Evolutionary conservation across 1,140 invertebrate genomes (phyloP), one percentile per base, ranked within the genome.

Genomic region (Saxidomus purpurata): DNA sequence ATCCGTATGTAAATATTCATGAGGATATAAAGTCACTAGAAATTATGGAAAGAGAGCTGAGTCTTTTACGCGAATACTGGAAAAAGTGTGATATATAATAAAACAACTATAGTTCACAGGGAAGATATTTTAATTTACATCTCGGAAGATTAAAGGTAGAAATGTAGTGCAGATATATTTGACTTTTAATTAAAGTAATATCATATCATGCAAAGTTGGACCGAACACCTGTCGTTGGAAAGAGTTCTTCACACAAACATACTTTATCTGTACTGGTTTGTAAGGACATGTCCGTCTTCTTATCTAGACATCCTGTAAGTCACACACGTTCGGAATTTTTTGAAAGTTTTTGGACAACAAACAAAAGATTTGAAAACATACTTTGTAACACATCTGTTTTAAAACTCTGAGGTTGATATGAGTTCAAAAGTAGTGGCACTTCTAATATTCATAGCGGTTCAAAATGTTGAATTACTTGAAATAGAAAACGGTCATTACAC

Each of bases 321-420:
- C 38, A 13, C 25, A n/a, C 34, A 31, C 49, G 17, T 36, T 59
- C 9, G 52, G 34, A 82, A 22, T 9, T 55, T 40, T 63, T 67
- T n/a, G 25, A 34, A 63, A 52, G 55, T 25, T 19, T 61, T 61
- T 28, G 25, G 36, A 40, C 34, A 8, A 38, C 22, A 61, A 8
- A 61, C 8, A 34, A 59, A 47, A 15, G 1, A 28, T 76, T 38
- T 36, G 67, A 69, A n/a, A 34, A 43, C 25, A 0, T 28, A 49
- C 4, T 52, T 52, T 55, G 36, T 55, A 40, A n/a, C 31, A 80
- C 28, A 28, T 55, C 25, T 55, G 49, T 55, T n/a, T 38, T 17
- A 6, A 80, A 43, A 67, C 34, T 38, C 28, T 6, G n/a, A 40
- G 52, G 15, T 82, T 85, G 83, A 85, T 85, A 85, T 85, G 83